Conservation (phyloP, 2,888 invertebrate species). For the Eudasyphora cyanicolor region DNA sequence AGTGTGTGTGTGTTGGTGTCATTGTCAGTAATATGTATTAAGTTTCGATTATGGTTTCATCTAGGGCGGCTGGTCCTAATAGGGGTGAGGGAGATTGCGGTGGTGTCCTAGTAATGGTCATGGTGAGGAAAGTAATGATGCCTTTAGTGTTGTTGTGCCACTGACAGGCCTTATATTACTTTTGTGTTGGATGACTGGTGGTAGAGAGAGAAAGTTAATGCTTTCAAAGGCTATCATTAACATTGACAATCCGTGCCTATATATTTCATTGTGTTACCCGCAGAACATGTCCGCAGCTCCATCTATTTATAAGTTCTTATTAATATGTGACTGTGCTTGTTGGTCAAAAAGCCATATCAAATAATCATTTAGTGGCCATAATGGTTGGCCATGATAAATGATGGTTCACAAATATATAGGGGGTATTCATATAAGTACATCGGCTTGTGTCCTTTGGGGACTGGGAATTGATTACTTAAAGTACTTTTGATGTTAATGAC, state of each 20-base stretch:
- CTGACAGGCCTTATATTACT: neutral
- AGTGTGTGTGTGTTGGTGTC: neutral
- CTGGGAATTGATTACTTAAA: conserved; percentile 2
- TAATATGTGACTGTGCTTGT: neutral
- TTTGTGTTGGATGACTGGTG: neutral
- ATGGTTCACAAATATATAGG: neutral
- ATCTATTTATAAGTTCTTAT: neutral
- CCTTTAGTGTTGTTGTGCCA: neutral
- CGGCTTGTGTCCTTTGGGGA: neutral
- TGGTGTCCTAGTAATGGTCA: neutral
- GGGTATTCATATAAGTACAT: neutral
- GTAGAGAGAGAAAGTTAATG: neutral
- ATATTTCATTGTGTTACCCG: neutral
- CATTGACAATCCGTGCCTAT: conserved; percentile 33
- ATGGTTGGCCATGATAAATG: conserved; percentile 6
- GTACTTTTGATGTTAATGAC: conserved; percentile 7
- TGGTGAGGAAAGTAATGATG: neutral
- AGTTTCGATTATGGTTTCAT: neutral
- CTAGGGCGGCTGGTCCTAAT: neutral
- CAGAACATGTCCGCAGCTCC: neutral
- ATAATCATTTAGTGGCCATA: conserved; percentile 6
- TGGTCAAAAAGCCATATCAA: neutral
- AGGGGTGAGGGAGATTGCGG: neutral
- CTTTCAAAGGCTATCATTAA: conserved; percentile 51
- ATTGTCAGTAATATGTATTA: neutral